These are phyloP conservation scores for Drosophila meridionalis DNA, from an alignment of 2,888 invertebrate species.

Conservation along the genomic window DNA sequence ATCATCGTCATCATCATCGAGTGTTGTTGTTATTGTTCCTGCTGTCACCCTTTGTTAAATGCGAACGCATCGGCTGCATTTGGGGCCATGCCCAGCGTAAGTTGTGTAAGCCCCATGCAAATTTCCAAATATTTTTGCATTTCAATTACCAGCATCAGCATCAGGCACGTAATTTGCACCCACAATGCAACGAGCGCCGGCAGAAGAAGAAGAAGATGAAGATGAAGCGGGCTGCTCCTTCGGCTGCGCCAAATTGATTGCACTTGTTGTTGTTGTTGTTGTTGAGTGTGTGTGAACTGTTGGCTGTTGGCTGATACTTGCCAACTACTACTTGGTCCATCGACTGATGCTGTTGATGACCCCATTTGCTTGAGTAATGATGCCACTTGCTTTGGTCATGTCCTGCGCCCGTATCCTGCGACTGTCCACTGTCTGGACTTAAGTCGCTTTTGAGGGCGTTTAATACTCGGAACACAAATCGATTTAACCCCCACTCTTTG, in stretches of 20 bases:
- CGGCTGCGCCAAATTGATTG: constrained; percentile 69
- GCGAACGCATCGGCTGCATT: constrained; percentile 43
- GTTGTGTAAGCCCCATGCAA: constrained; percentile 45
- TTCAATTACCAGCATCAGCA: constrained; percentile 74
- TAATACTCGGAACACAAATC: constrained; percentile 50
- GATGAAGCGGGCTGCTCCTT: constrained; percentile 19
- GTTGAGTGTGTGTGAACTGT: constrained; percentile 9
- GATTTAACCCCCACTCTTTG: constrained; percentile 49
- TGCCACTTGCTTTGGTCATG: constrained; percentile 64
- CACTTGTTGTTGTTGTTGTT: constrained; percentile 47
- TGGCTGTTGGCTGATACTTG: constrained; percentile 4
- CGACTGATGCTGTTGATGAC: constrained; percentile 69
- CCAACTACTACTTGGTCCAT: constrained; percentile 17
- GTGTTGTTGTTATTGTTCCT: constrained; percentile 11
- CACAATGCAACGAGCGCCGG: constrained; percentile 28
- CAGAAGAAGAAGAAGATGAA: background rate
- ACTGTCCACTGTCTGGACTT: constrained; percentile 11
- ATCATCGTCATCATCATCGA: constrained; percentile 2
- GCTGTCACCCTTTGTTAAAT: constrained; percentile 45
- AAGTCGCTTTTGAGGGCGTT: constrained; percentile 38
- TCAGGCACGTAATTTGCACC: constrained; percentile 62
- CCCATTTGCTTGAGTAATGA: constrained; percentile 80
- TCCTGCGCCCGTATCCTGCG: constrained; percentile 11
- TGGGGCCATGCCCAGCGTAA: constrained; percentile 19
- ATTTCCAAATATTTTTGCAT: constrained; percentile 79